Evolutionary conservation across 2,113 vertebrate genomes (phyloP), one percentile per base, ranked within the genome.

Genomic region (Bubo bubo): DNA sequence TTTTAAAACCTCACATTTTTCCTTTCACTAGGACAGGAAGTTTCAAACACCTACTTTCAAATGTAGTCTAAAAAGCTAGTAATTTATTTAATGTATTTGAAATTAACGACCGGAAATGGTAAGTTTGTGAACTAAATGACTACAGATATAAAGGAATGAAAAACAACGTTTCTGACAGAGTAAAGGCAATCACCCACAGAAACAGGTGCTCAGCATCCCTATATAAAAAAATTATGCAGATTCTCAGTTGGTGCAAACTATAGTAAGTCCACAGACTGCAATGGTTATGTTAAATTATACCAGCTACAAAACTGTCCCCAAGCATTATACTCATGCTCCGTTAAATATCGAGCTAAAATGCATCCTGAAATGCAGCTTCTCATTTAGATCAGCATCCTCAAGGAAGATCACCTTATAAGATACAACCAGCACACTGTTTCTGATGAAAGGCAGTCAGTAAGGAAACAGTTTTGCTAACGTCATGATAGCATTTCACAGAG

Each of bases 361-460:
- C 49, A 26, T 55, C 43, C 68, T 28, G 52, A 88, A 91, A 77
- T 39, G 53, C 20, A 83, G 47, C n/a, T 89, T 73, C 39, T 83
- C 72, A 43, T 52, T 72, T 21, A 83, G 43, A 89, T 30, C 60
- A 76, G 59, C 28, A 30, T 56, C 27, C 23, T 70, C 59, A 37
- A 74, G 70, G n/a, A 92, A 35, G 39, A 82, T 50, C 56, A 24
- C 39, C 58, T 56, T 47, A 1, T 10, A 49, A 53, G 53, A 73
- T 9, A 79, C 1, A 4, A 52, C 43, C 58, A 45, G 35, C 70
- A 60, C 0, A 0, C 47, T 37, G 20, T 16, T 66, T 55, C 73
- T 74, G 47, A 49, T 30, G 58, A 39, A 86, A 84, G 32, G 28
- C 63, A 58, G 27, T 10, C 47, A 52, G n/a, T 14, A 55, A 87